A percentile compares a stretch with the other conserved stretches of the same genome.
Conservation (phyloP, 2,113 vertebrate species). For the Corythaixoides concolor region DNA sequence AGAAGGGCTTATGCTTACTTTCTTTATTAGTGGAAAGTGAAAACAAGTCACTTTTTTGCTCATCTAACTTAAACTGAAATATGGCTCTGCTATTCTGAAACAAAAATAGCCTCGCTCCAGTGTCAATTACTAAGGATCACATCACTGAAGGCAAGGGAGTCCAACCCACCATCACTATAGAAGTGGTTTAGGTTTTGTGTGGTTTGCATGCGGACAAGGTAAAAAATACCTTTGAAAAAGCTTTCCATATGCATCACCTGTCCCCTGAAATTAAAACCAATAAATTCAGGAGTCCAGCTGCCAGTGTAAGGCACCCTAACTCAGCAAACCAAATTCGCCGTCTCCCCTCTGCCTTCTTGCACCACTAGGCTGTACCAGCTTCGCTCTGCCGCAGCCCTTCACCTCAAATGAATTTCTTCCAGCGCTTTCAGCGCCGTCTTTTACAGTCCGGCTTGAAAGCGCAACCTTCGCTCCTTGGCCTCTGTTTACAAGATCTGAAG, state of each 20-base stretch:
- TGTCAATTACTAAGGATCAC: not conserved
- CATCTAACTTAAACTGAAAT: not conserved
- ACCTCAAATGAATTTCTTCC: not conserved
- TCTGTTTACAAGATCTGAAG: not conserved
- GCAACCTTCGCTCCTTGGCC: not conserved
- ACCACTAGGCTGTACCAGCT: accelerated
- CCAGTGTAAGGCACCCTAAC: not conserved
- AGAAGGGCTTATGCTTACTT: not conserved
- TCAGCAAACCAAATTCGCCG: not conserved
- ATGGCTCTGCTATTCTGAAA: not conserved
- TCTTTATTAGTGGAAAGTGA: not conserved
- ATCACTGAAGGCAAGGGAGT: not conserved
- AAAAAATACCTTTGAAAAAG: constrained; percentile 12
- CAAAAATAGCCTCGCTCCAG: not conserved
- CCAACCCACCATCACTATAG: not conserved
- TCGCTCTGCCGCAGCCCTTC: not conserved
- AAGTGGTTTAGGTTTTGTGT: constrained; percentile 16
- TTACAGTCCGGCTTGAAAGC: not conserved
- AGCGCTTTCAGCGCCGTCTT: accelerated
- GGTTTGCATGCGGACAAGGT: not conserved
- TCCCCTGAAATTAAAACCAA: not conserved
- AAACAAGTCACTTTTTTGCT: not conserved
- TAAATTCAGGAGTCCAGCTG: not conserved
- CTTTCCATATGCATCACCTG: not conserved
- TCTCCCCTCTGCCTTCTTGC: not conserved